phyloP scores from a whole-genome alignment of 2,888 invertebrate species.

The Rhaphigaster nebulosa region DNA sequence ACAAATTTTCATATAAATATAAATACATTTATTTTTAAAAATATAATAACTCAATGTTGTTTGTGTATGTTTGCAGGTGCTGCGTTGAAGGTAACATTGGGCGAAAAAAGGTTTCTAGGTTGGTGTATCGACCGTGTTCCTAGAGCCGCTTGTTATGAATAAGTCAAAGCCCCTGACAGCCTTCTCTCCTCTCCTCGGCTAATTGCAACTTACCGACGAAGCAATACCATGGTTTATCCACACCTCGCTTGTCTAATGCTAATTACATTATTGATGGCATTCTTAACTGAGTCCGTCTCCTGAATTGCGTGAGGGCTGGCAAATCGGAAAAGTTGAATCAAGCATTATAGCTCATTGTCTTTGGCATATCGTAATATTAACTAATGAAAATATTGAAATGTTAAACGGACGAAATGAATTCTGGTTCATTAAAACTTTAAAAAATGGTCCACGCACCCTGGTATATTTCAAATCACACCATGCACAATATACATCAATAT shows the following conservation, averaged over 20 bases:
- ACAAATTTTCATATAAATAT: too few relatives aligned
- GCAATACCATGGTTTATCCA: neutral
- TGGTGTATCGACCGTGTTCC: neutral
- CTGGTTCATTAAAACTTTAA: too few relatives aligned
- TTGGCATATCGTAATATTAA: too few relatives aligned
- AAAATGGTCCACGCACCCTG: too few relatives aligned
- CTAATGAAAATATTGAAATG: too few relatives aligned
- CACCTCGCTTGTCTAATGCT: neutral
- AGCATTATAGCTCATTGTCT: too few relatives aligned
- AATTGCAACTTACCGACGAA: neutral
- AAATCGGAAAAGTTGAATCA: too few relatives aligned
- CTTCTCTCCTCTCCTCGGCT: neutral
- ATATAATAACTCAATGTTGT: neutral
- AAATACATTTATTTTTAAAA: too few relatives aligned
- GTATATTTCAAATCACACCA: too few relatives aligned
- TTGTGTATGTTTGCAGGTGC: neutral
- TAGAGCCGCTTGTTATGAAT: neutral
- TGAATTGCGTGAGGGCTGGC: neutral
- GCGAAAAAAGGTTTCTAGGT: neutral
- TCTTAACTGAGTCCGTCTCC: neutral
- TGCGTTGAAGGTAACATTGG: neutral
- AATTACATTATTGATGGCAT: neutral
- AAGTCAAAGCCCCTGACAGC: conserved; percentile 26
- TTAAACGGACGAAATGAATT: too few relatives aligned
- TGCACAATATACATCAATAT: too few relatives aligned